Evolutionary conservation across 1,140 invertebrate genomes (phyloP), one percentile per base, ranked within the genome.

Genomic region (Samia ricini): DNA sequence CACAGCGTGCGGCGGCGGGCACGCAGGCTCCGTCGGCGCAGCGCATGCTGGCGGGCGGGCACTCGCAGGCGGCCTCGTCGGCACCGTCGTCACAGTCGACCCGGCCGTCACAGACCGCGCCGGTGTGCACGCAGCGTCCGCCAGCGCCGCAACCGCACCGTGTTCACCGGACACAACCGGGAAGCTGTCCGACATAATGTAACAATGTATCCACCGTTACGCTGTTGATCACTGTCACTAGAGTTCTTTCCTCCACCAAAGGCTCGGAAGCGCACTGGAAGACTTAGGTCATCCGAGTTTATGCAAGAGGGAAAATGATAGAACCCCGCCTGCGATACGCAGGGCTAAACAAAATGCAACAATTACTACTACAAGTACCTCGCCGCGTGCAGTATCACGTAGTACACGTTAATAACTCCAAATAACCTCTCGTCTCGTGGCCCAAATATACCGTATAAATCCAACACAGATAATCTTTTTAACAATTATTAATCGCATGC

Each of bases 41-140:
- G 42, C n/a, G n/a, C n/a, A n/a, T n/a, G n/a, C n/a, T 90, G 87
- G 70, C 23, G 6, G 0, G 10, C 52, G 23, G 6, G 5, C 2
- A n/a, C 3, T 76, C 71, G 73, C 95, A 96, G 76, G 93, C 92
- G 7, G 84, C 66, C 79, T 98, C 97, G 80, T 99, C 98, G 12
- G 93, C 94, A 61, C 93, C 94, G 78, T 98, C 97, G 77, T 93
- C 94, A 81, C 97, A 99, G 81, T 98, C 97, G 50, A 91, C 82
- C 69, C 95, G 94, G n/a, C 92, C 96, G 77, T 93, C 94, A 79
- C 97, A 98, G 42, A 29, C 59, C 79, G 98, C 96, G 60, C 89
- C 83, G 95, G 94, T 70, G 1, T 72, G 69, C 42, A 95, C 91
- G 72, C 95, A 95, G 24, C 92, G 89, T 55, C 92, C 92, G 72